Evolutionary conservation across 2,888 invertebrate species (phyloP), one percentile per base, ranked within the genome.

Genomic region (Caenorhabditis virilis): DNA sequence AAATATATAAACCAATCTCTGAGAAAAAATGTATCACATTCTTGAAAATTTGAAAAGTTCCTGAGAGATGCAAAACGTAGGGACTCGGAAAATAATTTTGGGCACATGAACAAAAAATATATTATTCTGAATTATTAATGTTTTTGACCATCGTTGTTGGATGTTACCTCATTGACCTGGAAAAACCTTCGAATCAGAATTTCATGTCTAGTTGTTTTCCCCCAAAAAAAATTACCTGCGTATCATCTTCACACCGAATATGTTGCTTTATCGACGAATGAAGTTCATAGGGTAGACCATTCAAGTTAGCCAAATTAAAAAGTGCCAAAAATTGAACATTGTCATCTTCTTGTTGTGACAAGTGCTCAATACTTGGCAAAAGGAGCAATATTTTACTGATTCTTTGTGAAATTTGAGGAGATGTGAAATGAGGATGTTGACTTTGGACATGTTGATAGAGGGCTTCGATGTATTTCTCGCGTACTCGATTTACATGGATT

Each of bases 341-440:
- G 49, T 77, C 77, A 54, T 77, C 77, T 62, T 77, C 77, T 66
- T 77, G 75, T 71, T 77, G 77, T 13, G 77, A 77, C 2, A 77
- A 61, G 39, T 74, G 72, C 74, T 75, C 75, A 45, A 77, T 75
- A 41, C 68, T 69, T 0, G 74, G 77, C 11, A 77, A 36, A 2
- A 77, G 42, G 20, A 77, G 53, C 4, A 75, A 33, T 38, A 77
- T 63, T 38, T 73, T 69, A 22, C 66, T 66, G 15, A 77, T 70
- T 30, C 77, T 48, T 68, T 70, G 69, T 9, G 69, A 65, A 13
- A 72, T 64, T 18, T 73, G 65, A 4, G 69, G 57, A 5, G 70
- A 64, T 1, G 69, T 60, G 39, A 57, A 69, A 35, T 69, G 57
- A 9, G 72, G 63, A 46, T 77, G 73, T 46, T 72, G 63, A 39